Evolutionary conservation across 2,888 invertebrate species (phyloP).

Genomic region (Athripsodes cinereus): DNA sequence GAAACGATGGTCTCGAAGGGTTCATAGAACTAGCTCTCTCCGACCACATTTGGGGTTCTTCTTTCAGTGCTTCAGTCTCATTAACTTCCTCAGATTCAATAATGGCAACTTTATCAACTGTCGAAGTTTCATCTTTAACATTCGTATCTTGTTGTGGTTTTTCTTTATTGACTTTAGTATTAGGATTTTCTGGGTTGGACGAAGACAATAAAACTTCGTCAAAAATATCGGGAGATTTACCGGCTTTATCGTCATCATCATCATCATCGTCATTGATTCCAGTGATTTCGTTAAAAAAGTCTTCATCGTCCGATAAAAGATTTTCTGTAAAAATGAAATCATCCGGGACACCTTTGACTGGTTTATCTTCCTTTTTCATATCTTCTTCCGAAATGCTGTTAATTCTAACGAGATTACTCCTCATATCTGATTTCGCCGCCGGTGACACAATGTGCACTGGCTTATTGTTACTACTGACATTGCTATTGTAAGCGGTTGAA

Average conservation of each 20-base stretch:
- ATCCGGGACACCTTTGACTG: background rate
- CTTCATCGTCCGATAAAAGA: conserved; percentile 1
- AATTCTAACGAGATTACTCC: conserved; percentile 19
- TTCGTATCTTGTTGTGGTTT: no score
- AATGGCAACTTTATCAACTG: no score
- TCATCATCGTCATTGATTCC: background rate
- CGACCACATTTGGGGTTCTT: conserved; percentile 16
- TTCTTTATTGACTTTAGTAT: background rate
- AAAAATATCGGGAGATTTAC: background rate
- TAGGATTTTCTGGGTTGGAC: conserved; percentile 10
- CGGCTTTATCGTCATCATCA: background rate
- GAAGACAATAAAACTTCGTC: background rate
- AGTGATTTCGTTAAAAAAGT: background rate
- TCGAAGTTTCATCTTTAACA: no score
- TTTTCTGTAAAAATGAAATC: conserved; percentile 6
- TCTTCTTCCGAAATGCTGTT: conserved; percentile 10
- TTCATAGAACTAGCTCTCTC: conserved; percentile 11
- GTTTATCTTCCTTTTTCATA: conserved; percentile 5
- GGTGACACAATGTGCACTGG: background rate
- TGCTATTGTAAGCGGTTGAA: background rate
- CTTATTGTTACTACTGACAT: background rate
- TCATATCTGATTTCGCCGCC: background rate
- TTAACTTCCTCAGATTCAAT: background rate
- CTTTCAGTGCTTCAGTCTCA: background rate
- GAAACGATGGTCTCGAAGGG: conserved; percentile 11